Evolutionary conservation across 1,140 invertebrate genomes (phyloP), one percentile per base, ranked within the genome.

Genomic region (Drosophila athabasca): DNA sequence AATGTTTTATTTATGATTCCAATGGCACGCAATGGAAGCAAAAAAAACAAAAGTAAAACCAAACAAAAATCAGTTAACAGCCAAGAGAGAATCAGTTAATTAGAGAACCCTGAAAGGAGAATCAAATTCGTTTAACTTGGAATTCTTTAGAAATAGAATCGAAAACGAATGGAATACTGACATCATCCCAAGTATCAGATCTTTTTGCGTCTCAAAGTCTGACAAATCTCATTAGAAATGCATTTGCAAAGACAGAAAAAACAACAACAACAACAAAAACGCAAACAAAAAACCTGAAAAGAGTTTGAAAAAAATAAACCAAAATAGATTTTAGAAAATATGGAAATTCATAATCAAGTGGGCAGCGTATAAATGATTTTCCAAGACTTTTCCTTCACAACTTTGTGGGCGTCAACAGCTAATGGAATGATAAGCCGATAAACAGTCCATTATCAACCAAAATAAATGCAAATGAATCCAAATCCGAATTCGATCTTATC

Each of bases 221-320:
- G 52, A 45, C 48, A 66, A 48, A 71, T 54, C 82, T 82, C 74
- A 85, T 85, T 85, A 78, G 74, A 82, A 82, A 82, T 85, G 83
- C 83, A 85, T 85, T 88, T 78, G 83, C 59, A 29, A 70, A 67
- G 61, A 43, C 61, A n/a, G n/a, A n/a, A n/a, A n/a, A n/a, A n/a
- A n/a, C n/a, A n/a, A n/a, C n/a, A n/a, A 41, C 43, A 45, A 51
- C 3, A 39, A 39, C 11, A 39, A 39, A 39, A 39, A 39, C 3
- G 35, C 0, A 11, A 76, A 31, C 31, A 54, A n/a, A 41, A 85
- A 85, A 76, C 72, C 55, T 51, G 64, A 68, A 69, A 58, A 39
- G 24, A 39, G n/a, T 41, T 15, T 15, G 9, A 17, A 44, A 58
- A 39, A 69, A 35, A 39, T n/a, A 39, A 39, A 5, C 11, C 35